Base-by-base conservation (phyloP, 1,140 invertebrate genomes). In the Archivesica marissinica region DNA sequence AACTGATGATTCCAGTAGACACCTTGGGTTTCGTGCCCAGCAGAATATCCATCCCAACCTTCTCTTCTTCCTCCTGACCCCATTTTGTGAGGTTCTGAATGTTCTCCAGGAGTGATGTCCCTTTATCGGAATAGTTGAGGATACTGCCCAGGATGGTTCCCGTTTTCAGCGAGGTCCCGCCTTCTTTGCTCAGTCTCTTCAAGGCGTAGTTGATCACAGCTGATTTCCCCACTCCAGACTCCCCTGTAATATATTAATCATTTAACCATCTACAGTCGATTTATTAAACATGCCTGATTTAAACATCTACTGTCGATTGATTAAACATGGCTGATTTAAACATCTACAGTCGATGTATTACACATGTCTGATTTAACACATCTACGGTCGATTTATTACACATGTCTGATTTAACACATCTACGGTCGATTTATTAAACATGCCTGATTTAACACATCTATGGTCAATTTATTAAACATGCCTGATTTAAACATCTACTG, bases 201-300 rank as follows among this genome's bases (percentile, higher is more conserved):
- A 94, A 79, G 86, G 93, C 91, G 86, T 93, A 85, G 59, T 92
- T 89, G 23, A 94, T 91, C 17, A 94, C 88, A 23, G 92, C 91
- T n/a, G 93, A 92, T 80, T 94, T 94, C 1, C 94, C 94, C 39
- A 94, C 92, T 52, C 94, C 94, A 75, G 93, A 93, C 33, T 94
- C 93, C 83, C 93, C 93, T 94, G 54, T 6, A 70, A 20, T 44
- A 2, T 1, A 47, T 39, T 44, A 41, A 56, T 23, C 44, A 50
- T 50, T 50, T 50, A 50, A 50, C 9, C 20, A 20, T 50, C n/a
- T n/a, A n/a, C n/a, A n/a, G n/a, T n/a, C n/a, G n/a, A n/a, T n/a
- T n/a, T n/a, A n/a, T n/a, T n/a, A n/a, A n/a, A n/a, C n/a, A n/a
- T n/a, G n/a, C n/a, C n/a, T n/a, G n/a, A n/a, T n/a, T n/a, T n/a